Evolutionary conservation across 2,888 invertebrate species (phyloP), one percentile per base, ranked within the genome.

Genomic region (Macaria notata): DNA sequence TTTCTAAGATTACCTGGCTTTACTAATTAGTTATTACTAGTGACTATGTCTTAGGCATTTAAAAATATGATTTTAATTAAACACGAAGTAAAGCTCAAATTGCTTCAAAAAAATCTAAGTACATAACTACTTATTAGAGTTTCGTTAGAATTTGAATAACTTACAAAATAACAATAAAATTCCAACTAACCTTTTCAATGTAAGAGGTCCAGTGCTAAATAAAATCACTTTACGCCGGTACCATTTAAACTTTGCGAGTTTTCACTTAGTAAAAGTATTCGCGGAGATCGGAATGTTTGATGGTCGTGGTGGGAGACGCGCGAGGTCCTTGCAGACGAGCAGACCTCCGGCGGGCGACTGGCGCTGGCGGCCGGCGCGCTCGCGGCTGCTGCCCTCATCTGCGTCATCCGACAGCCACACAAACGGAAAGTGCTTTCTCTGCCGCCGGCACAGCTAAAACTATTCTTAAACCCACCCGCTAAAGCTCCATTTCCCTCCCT

Each of bases 401-500:
- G 84, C 90, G 90, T 91, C 90, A 89, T 86, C 79, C 83, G 75
- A 75, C 76, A 74, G 70, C 62, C 83, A 76, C 81, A 84, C 83
- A 78, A 83, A 83, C 86, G 84, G 85, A 89, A 88, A 86, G 89
- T 88, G 86, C 90, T 91, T 91, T 91, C 90, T 90, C 89, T 88
- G 84, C 55, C 63, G 55, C 64, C 54, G n/a, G 54, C 58, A 54
- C 59, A 56, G 60, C 76, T 63, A 84, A 83, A 84, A 79, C 69
- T 66, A 63, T 75, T 72, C 65, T 86, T 84, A 70, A 61, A 62
- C 38, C 78, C 64, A 56, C 54, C 64, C 62, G 63, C 65, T 83
- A 88, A 79, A 75, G 84, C 79, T 69, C 49, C 70, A 81, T 56
- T 74, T 75, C 64, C 39, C 30, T 30, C 31, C 47, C 62, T 55